These are phyloP conservation scores for Oenanthe melanoleuca DNA, from an alignment of 2,113 vertebrate genomes.

Conservation along the genomic window DNA sequence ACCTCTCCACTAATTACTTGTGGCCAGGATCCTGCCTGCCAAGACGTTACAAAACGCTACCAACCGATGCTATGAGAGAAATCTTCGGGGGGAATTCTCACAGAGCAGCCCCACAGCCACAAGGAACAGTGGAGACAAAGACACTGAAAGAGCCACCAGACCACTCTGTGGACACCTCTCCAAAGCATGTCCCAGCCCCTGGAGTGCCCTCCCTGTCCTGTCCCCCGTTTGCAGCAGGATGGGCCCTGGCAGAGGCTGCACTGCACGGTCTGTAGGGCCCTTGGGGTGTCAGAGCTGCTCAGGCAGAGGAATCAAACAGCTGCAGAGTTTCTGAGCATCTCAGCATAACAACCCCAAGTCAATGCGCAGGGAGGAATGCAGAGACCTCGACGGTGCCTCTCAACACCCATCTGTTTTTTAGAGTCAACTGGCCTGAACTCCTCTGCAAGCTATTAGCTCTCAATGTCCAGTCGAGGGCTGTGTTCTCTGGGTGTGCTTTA, in stretches of 20 bases:
- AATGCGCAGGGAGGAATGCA: neutral
- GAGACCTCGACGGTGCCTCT: slow-evolving; percentile 67
- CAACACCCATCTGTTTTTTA: slow-evolving; percentile 67
- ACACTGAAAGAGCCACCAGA: rapidly evolving
- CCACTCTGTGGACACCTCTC: rapidly evolving
- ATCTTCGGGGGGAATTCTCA: neutral
- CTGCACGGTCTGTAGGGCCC: rapidly evolving
- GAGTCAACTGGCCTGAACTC: slow-evolving; percentile 58
- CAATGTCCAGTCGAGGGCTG: slow-evolving; percentile 34
- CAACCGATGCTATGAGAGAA: neutral
- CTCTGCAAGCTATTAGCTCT: slow-evolving; percentile 62
- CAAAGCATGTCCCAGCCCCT: neutral
- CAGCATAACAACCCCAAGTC: slow-evolving; percentile 34
- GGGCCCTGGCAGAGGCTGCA: rapidly evolving
- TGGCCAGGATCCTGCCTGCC: neutral
- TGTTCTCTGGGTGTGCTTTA: slow-evolving; percentile 23
- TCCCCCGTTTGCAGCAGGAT: rapidly evolving
- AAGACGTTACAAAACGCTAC: neutral
- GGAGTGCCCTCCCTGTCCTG: neutral
- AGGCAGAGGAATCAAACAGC: slow-evolving; percentile 34
- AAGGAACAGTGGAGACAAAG: neutral
- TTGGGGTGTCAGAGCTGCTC: neutral
- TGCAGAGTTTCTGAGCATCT: slow-evolving; percentile 53
- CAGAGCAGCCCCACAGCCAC: neutral
- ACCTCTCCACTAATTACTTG: slow-evolving; percentile 34